A percentile compares a stretch with the other conserved stretches of the same genome.
Conservation (phyloP, 2,888 invertebrate species). For the Aporophyla lueneburgensis region DNA sequence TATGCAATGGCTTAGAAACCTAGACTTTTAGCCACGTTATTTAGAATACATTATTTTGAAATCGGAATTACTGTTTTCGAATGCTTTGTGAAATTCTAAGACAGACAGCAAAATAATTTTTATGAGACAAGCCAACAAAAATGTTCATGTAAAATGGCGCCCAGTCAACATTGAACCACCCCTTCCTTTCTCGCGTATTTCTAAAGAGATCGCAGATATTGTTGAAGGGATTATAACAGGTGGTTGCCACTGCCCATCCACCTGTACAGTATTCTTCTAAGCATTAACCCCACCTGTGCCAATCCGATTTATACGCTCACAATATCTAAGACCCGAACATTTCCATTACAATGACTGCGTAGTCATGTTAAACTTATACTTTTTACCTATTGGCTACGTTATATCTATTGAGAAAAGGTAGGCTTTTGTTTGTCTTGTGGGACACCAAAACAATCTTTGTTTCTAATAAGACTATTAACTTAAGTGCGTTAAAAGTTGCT, state of each 20-base stretch:
- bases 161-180: constrained; percentile 27
- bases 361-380: neutral
- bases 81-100: neutral
- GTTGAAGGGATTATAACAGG: constrained; percentile 35
- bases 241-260: constrained; percentile 26
- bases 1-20: constrained; percentile 25
- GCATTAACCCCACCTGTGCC: constrained; percentile 22
- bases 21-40: constrained; percentile 8
- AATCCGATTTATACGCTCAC: constrained; percentile 40
- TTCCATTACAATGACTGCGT: constrained; percentile 20
- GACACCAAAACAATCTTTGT: neutral
- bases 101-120: neutral
- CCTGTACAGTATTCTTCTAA: constrained; percentile 35
- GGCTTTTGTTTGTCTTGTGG: neutral
- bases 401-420: no score
- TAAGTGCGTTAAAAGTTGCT: no score
- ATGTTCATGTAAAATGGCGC: neutral
- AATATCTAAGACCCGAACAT: constrained; percentile 32
- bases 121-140: neutral
- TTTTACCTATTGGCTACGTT: constrained; percentile 2
- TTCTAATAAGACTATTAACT: neutral
- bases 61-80: neutral
- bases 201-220: constrained; percentile 45
- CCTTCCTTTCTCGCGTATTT: constrained; percentile 27
- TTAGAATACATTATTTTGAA: neutral